Evolutionary conservation across 2,113 vertebrate species (phyloP).

Genomic region (Psephotus haematonotus): DNA sequence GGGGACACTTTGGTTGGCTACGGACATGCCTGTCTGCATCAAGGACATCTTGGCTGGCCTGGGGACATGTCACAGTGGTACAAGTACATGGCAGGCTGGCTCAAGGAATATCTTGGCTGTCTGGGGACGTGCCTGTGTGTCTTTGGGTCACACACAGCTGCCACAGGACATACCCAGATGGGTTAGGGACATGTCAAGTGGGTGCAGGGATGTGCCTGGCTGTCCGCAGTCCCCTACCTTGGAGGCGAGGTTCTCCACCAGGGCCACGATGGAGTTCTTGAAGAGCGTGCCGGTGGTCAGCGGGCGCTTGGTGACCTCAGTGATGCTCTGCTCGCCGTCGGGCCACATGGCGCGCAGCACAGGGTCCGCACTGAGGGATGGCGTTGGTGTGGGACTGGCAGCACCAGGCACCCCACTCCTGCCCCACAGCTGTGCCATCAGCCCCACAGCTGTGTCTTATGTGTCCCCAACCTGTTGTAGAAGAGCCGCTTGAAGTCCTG

Average conservation of each 20-base stretch:
- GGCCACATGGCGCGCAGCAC: slow-evolving; percentile 92
- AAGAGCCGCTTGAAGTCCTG: slow-evolving; percentile 94
- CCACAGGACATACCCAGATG: not conserved
- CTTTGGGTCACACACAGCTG: not conserved
- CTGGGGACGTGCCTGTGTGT: not conserved
- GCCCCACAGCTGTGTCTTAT: not conserved
- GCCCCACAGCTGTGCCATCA: not conserved
- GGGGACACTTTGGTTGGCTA: no score
- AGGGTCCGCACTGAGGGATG: slow-evolving; percentile 75
- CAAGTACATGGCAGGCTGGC: not conserved
- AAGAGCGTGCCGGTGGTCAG: slow-evolving; percentile 89
- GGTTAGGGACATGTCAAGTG: not conserved
- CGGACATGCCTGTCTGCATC: not conserved
- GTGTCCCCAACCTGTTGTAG: slow-evolving; percentile 84
- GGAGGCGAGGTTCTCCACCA: slow-evolving; percentile 90
- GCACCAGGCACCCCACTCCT: fast-evolving
- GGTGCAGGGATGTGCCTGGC: fast-evolving
- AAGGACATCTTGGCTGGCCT: not conserved
- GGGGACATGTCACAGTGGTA: not conserved
- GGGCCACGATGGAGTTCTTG: slow-evolving; percentile 92
- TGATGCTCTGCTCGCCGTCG: slow-evolving; percentile 91
- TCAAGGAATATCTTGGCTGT: not conserved
- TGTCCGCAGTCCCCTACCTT: slow-evolving; percentile 78
- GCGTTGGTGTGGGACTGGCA: fast-evolving
- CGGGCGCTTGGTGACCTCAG: slow-evolving; percentile 92